Base-by-base conservation (phyloP, 2,113 vertebrate species). In the Hystrix cristata region DNA sequence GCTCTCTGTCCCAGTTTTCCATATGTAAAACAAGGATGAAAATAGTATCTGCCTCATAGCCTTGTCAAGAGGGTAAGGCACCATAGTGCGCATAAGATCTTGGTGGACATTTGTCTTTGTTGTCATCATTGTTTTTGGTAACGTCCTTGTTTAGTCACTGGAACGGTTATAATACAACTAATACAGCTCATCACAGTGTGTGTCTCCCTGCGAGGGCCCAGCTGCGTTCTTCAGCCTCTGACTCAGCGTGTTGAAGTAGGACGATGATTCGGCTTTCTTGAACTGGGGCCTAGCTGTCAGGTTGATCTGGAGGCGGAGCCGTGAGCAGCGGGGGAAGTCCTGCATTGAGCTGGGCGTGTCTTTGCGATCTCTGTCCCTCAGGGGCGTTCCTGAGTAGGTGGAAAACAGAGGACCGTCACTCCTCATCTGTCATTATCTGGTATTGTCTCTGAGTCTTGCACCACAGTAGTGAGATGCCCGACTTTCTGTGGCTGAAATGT, bases 221-320 rank as follows among this genome's bases (percentile, higher is more conserved):
- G 38, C 43, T n/a, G 84, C 57, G n/a, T 60, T 57, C 80, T 92
- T 34, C 11, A 84, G 91, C 65, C 60, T 92, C 76, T 96, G 95
- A 92, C 79, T 96, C 94, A 92, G 72, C 10, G 16, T 71, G 79
- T 60, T 59, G 74, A 87, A 72, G 69, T 76, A 2, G 69, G 76
- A 55, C 1, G 90, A 84, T 92, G 94, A 96, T 88, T 96, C 94
- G 78, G 94, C 34, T 48, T 78, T 91, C 93, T 84, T 91, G 90
- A 79, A 82, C 4, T 0, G 16, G 43, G 48, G 62, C 92, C 94
- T 87, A 62, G 74, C 95, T 96, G 82, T 88, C 92, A 83, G 51
- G 65, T 38, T 64, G 81, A 87, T 84, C 9, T 64, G n/a, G 48
- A 91, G 46, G 59, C 27, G 16, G 5, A 64, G 64, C 64, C 18